Evolutionary conservation across 2,113 vertebrate species (phyloP).

Genomic region (Phalacrocorax aristotelis): DNA sequence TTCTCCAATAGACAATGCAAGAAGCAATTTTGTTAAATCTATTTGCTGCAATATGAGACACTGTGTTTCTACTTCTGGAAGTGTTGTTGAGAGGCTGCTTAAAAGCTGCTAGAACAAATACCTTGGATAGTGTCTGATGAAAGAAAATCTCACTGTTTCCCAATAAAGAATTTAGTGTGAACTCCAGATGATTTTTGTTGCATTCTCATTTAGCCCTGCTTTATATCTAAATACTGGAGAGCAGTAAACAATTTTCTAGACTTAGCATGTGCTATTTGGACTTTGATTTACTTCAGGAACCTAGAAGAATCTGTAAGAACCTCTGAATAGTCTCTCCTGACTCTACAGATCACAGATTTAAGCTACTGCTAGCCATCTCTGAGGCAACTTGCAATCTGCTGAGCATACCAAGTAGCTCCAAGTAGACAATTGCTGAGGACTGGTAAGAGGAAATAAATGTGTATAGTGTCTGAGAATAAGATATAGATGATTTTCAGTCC

Average conservation of each 20-base stretch:
- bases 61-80: neutral
- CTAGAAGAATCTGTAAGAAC: neutral
- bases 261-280: neutral
- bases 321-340: neutral
- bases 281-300: neutral
- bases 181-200: neutral
- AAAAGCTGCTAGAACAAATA: neutral
- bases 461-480: neutral
- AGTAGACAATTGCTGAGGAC: neutral
- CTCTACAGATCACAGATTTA: neutral
- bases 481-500: neutral
- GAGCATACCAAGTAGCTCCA: neutral
- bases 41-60: neutral
- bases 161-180: neutral
- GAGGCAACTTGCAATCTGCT: neutral
- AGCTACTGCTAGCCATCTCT: neutral
- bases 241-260: neutral
- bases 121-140: neutral
- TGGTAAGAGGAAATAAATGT: neutral
- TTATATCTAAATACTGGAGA: neutral
- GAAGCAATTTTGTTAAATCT: neutral
- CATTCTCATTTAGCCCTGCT: neutral
- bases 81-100: neutral
- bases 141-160: neutral
- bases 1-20: neutral